A percentile compares a stretch with the other conserved stretches of the same genome.
phyloP scores from a whole-genome alignment of 2,113 vertebrate genomes.

The Caretta caretta region DNA sequence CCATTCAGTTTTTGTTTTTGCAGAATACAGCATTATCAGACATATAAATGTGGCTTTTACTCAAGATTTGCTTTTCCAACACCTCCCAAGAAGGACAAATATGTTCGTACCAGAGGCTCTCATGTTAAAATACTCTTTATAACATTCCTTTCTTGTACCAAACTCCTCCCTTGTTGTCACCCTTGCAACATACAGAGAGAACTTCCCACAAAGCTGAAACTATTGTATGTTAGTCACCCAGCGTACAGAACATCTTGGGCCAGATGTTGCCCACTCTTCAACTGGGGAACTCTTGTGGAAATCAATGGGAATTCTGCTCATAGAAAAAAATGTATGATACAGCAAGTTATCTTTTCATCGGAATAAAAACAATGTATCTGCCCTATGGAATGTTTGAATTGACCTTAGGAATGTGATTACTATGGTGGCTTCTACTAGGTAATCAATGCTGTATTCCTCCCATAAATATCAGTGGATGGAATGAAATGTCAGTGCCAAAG shows the following conservation, averaged over 20 bases:
- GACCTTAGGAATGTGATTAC: background rate
- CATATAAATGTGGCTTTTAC: background rate
- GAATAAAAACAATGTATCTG: background rate
- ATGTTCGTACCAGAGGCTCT: background rate
- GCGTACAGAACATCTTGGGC: background rate
- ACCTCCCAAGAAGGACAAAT: background rate
- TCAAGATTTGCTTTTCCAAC: background rate
- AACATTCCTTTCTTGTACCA: background rate
- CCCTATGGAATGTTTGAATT: background rate
- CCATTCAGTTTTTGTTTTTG: background rate
- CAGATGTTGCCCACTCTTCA: background rate
- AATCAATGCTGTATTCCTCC: background rate
- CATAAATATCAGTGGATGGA: background rate
- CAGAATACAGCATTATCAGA: background rate
- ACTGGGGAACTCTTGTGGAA: background rate
- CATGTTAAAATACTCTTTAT: background rate
- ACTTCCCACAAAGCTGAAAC: background rate
- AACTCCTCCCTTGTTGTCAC: background rate
- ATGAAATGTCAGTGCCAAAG: background rate
- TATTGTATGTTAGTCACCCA: background rate
- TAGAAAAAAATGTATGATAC: background rate
- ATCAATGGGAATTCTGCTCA: background rate
- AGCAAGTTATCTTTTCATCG: background rate
- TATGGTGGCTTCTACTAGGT: background rate
- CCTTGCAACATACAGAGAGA: background rate